phyloP scores from a whole-genome alignment of 2,888 invertebrate genomes.

The Diplazon laetatorius region DNA sequence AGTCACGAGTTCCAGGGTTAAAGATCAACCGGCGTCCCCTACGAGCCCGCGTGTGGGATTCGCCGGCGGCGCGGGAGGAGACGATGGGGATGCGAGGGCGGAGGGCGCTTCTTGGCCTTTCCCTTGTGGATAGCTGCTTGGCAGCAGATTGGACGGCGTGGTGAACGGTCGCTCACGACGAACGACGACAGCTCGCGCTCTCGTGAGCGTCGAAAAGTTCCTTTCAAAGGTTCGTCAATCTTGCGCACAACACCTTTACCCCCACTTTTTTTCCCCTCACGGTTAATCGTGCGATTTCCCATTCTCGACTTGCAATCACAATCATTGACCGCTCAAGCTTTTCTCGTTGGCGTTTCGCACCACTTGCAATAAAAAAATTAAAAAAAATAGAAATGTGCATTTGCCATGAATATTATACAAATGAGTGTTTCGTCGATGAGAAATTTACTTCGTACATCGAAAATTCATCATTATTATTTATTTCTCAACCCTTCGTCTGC shows the following conservation, averaged over 20 bases:
- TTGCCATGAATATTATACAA: no score
- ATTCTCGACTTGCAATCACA: neutral
- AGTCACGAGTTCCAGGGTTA: no score
- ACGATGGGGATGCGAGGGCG: no score
- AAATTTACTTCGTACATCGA: no score
- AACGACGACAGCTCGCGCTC: no score
- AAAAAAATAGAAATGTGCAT: no score
- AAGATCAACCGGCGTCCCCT: slow-evolving; percentile 41
- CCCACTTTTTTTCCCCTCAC: neutral
- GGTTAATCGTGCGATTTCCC: neutral
- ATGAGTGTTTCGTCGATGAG: no score
- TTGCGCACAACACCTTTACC: slow-evolving; percentile 32
- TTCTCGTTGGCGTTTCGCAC: neutral
- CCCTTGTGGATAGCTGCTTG: neutral
- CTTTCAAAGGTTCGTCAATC: neutral
- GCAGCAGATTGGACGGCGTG: neutral
- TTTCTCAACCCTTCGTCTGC: no score
- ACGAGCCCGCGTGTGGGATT: slow-evolving; percentile 20
- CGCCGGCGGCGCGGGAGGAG: neutral
- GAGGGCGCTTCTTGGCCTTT: no score
- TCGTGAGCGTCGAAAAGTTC: neutral
- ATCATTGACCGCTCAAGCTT: neutral
- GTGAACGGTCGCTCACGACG: neutral
- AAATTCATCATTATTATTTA: neutral
- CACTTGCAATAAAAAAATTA: neutral